These are phyloP conservation scores for Belonocnema kinseyi DNA, from an alignment of 1,140 invertebrate species.

Conservation along the genomic window DNA sequence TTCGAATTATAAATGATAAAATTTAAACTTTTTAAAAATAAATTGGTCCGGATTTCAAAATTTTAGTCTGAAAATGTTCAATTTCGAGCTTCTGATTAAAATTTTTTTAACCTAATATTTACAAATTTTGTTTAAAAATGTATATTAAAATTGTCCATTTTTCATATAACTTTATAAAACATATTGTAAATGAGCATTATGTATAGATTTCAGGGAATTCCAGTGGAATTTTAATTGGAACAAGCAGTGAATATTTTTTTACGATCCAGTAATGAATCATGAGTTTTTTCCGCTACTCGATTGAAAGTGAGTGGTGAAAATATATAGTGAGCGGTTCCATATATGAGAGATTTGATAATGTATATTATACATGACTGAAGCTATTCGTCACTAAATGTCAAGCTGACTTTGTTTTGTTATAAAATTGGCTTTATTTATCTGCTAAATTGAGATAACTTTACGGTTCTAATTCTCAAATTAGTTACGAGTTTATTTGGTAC, in stretches of 20 bases:
- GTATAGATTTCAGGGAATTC: background rate
- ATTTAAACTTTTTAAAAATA: too few species aligned
- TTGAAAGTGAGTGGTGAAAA: conserved; percentile 10
- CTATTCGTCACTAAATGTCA: conserved; percentile 15
- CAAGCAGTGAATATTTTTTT: conserved; percentile 8
- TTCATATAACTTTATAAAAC: background rate
- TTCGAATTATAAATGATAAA: too few species aligned
- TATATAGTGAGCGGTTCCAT: background rate
- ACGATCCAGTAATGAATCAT: conserved; percentile 23
- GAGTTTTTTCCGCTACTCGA: background rate
- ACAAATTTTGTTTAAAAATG: too few species aligned
- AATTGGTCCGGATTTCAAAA: too few species aligned
- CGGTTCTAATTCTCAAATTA: background rate
- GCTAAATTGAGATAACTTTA: background rate
- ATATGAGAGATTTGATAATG: background rate
- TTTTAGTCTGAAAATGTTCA: too few species aligned
- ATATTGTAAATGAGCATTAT: conserved; percentile 12
- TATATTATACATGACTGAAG: background rate
- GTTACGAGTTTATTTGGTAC: too few species aligned
- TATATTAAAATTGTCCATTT: too few species aligned
- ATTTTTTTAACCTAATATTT: too few species aligned
- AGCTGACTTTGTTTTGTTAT: conserved; percentile 8
- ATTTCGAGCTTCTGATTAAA: too few species aligned
- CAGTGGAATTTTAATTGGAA: conserved; percentile 2
- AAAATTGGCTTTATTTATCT: background rate